These are phyloP conservation scores for Phrynocephalus vlangalii DNA, from an alignment of 2,797 vertebrate species.

Conservation along the genomic window DNA sequence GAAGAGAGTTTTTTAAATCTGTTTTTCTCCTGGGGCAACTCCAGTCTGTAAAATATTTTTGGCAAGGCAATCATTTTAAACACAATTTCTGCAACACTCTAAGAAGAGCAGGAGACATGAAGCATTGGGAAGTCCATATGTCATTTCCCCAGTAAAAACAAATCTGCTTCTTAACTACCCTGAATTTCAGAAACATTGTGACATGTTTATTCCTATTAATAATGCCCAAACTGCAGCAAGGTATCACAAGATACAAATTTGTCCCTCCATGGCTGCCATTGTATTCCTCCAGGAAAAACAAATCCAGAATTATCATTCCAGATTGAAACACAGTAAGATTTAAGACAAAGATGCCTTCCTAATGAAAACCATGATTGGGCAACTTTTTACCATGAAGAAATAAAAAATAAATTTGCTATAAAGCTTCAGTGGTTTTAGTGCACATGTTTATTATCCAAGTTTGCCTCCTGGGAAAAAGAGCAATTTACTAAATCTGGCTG, in stretches of 20 bases:
- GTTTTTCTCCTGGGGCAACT: not conserved
- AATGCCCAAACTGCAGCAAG: not conserved
- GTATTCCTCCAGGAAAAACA: not conserved
- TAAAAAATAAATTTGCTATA: not conserved
- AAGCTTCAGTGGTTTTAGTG: conserved; percentile 9
- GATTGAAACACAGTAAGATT: conserved; percentile 25
- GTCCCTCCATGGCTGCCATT: not conserved
- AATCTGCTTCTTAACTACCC: not conserved
- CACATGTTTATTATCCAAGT: conserved; percentile 17
- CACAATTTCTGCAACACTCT: not conserved
- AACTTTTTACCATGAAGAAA: not conserved
- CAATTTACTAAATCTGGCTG: not conserved
- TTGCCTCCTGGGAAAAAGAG: conserved; percentile 2
- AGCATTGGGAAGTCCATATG: not conserved
- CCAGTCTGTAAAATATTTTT: conserved; percentile 18
- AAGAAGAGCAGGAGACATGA: not conserved
- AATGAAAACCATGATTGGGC: conserved; percentile 38
- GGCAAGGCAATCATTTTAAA: conserved; percentile 23
- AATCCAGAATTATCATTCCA: not conserved
- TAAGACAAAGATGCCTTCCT: conserved; percentile 35
- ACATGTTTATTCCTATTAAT: not conserved
- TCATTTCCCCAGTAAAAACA: not conserved
- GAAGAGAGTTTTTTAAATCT: conserved; percentile 23
- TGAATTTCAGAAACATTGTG: not conserved
- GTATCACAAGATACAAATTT: not conserved